A percentile compares a stretch with the other conserved stretches of the same genome.
phyloP scores from a whole-genome alignment of 2,888 invertebrate genomes.

The Acanthopleura granulata region DNA sequence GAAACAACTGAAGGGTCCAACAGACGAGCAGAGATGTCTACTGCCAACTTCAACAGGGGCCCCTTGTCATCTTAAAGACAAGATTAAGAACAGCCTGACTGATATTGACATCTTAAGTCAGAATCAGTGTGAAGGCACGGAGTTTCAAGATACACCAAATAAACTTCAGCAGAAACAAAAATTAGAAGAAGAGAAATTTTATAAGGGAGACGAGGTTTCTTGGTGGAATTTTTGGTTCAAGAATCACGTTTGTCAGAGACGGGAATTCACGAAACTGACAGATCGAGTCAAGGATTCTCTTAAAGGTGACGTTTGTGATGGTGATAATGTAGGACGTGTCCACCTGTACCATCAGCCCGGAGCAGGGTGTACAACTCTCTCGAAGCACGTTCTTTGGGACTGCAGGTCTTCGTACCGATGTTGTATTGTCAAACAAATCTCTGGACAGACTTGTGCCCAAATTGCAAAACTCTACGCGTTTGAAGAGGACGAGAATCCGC shows the following conservation, averaged over 20 bases:
- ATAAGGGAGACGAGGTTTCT: slow-evolving; percentile 41
- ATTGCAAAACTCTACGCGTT: slow-evolving; percentile 37
- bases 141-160: slow-evolving; percentile 4
- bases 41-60: slow-evolving; percentile 43
- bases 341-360: slow-evolving; percentile 50
- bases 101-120: slow-evolving; percentile 44
- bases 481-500: slow-evolving; percentile 37
- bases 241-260: slow-evolving; percentile 41
- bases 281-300: not conserved
- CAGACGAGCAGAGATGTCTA: slow-evolving; percentile 24
- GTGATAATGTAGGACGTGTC: slow-evolving; percentile 36
- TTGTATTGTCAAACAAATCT: slow-evolving; percentile 42
- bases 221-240: slow-evolving; percentile 54
- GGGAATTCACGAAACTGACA: slow-evolving; percentile 30
- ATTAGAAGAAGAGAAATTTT: slow-evolving; percentile 36
- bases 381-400: slow-evolving; percentile 52
- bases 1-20: slow-evolving; percentile 23
- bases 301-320: slow-evolving; percentile 21
- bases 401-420: slow-evolving; percentile 41
- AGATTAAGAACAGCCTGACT: slow-evolving; percentile 35
- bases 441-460: slow-evolving; percentile 44
- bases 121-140: slow-evolving; percentile 1
- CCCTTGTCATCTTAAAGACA: slow-evolving; percentile 36
- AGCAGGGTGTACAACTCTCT: slow-evolving; percentile 52
- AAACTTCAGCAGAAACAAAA: not conserved